phyloP scores from a whole-genome alignment of 1,140 invertebrate species.

The Andrena cerasifolii region DNA sequence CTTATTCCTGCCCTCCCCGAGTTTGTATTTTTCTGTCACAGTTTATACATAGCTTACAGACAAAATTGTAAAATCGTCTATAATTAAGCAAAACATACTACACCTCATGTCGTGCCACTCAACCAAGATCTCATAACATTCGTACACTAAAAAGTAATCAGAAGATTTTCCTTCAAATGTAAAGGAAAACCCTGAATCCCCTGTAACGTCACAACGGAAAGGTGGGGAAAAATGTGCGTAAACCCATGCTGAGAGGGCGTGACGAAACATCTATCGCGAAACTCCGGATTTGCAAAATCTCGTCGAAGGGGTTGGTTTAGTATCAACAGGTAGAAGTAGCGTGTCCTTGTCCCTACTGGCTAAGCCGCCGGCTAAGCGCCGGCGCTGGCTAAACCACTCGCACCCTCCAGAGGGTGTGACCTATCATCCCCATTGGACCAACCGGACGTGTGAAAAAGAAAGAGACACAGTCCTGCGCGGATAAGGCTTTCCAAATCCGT shows the following conservation, averaged over 20 bases:
- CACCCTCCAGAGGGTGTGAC: slow-evolving; percentile 81
- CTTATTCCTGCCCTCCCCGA: no score
- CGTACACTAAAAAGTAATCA: no score
- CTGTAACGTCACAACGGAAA: neutral
- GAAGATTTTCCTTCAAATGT: no score
- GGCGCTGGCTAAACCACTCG: slow-evolving; percentile 80
- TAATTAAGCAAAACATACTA: no score
- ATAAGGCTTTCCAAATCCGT: slow-evolving; percentile 63
- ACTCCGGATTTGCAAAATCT: slow-evolving; percentile 81
- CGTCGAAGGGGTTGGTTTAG: slow-evolving; percentile 79
- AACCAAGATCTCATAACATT: no score
- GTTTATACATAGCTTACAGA: no score
- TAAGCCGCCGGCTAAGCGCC: slow-evolving; percentile 81
- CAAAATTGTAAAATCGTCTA: no score
- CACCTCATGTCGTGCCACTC: no score
- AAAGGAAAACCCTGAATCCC: neutral
- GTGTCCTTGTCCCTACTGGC: slow-evolving; percentile 76
- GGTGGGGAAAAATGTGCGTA: neutral
- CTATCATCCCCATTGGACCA: slow-evolving; percentile 75
- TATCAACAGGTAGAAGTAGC: slow-evolving; percentile 80
- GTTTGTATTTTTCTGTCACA: no score
- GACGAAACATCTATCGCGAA: slow-evolving; percentile 66
- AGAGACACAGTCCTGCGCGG: slow-evolving; percentile 72
- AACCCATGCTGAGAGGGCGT: slow-evolving; percentile 71
- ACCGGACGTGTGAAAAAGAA: slow-evolving; percentile 77